Evolutionary conservation across 2,888 invertebrate genomes (phyloP), one percentile per base, ranked within the genome.

Genomic region (Biston stratarius): DNA sequence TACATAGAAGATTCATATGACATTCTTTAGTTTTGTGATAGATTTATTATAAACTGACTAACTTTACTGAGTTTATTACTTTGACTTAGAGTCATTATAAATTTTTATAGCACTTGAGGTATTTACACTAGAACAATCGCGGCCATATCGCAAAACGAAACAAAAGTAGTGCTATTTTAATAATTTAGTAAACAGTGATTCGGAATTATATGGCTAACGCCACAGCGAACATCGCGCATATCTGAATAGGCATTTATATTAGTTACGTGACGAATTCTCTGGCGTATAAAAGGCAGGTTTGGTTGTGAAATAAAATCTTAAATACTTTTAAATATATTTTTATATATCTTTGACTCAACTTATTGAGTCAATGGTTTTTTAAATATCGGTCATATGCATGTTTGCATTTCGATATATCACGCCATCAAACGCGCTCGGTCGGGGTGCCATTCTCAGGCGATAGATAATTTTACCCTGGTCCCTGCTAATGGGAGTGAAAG

Each of bases 241-340:
- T 51, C 3, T 51, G 34, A 51, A 51, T 34, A 51, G 51, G 34
- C 7, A 34, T 24, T 51, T 51, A 51, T 11, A 34, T 34, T n/a
- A 51, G 10, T 34, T 33, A 34, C 5, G 33, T 49, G 51, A 6
- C 51, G n/a, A 34, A 11, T n/a, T 51, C 49, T 49, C 49, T 6
- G 24, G 24, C 34, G 47, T 15, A 49, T 49, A 33, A 49, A 49
- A 49, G 49, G 12, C 33, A 49, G 49, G 24, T 49, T 51, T 34
- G 33, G 51, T 51, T 14, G n/a, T 34, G n/a, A 51, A 34, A 12
- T 33, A 51, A 34, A 51, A 36, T 33, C 8, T 34, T n/a, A 34
- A 34, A 51, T 6, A 51, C 34, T 34, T 51, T 34, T 51, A 34
- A 34, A n/a, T 34, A n/a, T 34, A n/a, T 34, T n/a, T n/a, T 34